These are phyloP conservation scores for Stictonetta naevosa DNA, from an alignment of 2,113 vertebrate species.

Conservation along the genomic window DNA sequence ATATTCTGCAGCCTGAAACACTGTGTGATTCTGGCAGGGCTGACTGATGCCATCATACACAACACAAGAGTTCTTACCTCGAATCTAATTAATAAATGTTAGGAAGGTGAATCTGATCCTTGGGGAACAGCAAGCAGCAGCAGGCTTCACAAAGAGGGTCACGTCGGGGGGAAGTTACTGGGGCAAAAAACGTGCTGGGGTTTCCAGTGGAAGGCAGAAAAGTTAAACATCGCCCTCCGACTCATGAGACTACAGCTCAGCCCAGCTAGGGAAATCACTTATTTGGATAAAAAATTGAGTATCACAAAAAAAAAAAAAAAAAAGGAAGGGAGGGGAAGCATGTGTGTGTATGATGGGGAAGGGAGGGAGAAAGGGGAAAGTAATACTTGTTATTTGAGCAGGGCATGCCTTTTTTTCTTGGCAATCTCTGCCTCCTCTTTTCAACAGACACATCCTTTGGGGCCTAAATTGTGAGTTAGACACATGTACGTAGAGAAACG, in stretches of 20 bases:
- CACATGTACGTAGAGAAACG: slow-evolving; percentile 58
- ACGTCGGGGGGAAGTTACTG: background rate
- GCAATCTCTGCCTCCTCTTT: slow-evolving; percentile 70
- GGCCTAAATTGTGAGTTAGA: slow-evolving; percentile 61
- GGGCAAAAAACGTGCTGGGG: background rate
- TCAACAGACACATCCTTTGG: slow-evolving; percentile 66
- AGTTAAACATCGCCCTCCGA: background rate
- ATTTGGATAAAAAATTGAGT: slow-evolving; percentile 50
- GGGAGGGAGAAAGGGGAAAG: slow-evolving; percentile 22
- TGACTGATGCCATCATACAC: background rate
- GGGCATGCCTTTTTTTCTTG: slow-evolving; percentile 71
- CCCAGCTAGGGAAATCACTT: background rate
- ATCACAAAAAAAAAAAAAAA: background rate
- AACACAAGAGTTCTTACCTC: background rate
- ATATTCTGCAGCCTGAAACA: background rate
- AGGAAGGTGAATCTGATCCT: background rate
- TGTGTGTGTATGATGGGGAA: background rate
- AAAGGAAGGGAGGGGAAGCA: background rate
- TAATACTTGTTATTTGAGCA: slow-evolving; percentile 53
- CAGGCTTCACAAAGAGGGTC: background rate
- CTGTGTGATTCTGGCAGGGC: background rate
- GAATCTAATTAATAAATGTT: background rate
- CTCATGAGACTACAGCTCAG: background rate
- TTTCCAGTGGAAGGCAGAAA: background rate
- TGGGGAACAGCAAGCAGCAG: background rate